Evolutionary conservation across 2,113 vertebrate genomes (phyloP).

Genomic region (Calyptomena viridis): DNA sequence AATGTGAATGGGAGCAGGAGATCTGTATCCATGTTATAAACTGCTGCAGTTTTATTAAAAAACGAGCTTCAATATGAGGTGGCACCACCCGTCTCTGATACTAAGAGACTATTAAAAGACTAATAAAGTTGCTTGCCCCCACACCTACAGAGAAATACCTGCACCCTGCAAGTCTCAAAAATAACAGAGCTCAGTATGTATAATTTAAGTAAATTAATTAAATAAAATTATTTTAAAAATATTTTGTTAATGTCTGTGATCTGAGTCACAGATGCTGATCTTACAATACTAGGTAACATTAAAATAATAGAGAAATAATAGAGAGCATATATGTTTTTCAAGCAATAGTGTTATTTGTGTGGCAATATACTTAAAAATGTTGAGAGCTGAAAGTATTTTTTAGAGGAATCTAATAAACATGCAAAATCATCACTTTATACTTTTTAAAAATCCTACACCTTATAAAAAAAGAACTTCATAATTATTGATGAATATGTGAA

Average conservation of each 20-base stretch:
- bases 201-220: slow-evolving; percentile 44
- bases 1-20: background rate
- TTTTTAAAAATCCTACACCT: background rate
- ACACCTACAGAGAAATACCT: background rate
- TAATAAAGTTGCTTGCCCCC: background rate
- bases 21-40: background rate
- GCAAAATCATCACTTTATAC: background rate
- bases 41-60: background rate
- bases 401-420: background rate
- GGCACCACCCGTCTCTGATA: background rate
- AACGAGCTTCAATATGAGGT: background rate
- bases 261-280: slow-evolving; percentile 28
- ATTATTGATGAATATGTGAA: background rate
- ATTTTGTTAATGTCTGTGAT: slow-evolving; percentile 23
- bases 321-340: background rate
- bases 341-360: background rate
- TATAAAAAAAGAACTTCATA: background rate
- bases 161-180: background rate
- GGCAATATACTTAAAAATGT: background rate
- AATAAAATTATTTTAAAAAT: background rate
- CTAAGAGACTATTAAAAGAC: slow-evolving; percentile 24
- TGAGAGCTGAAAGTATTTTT: background rate
- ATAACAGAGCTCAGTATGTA: background rate
- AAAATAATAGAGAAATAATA: background rate
- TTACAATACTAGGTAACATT: background rate